Percentiles rank a stretch among this genome's conserved stretches.
phyloP scores from a whole-genome alignment of 2,113 vertebrate genomes.

The Burhinus oedicnemus region DNA sequence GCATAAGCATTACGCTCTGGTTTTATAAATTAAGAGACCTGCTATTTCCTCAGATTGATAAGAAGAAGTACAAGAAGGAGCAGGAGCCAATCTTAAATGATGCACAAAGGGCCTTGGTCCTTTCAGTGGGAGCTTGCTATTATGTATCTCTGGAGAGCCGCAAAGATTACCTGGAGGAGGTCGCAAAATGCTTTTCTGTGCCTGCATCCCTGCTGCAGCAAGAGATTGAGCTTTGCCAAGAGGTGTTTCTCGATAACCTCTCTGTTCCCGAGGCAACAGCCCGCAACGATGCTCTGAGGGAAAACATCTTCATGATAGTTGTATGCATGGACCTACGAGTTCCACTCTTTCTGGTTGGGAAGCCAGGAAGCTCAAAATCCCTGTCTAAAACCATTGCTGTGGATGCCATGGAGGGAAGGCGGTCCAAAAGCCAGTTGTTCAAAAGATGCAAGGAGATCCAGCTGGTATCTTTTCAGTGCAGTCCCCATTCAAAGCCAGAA shows the following conservation, averaged over 20 bases:
- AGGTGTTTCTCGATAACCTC: conserved; percentile 73
- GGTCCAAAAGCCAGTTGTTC: conserved; percentile 71
- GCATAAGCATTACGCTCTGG: conserved; percentile 77
- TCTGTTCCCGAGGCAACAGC: conserved; percentile 72
- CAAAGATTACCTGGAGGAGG: conserved; percentile 57
- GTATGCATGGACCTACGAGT: conserved; percentile 81
- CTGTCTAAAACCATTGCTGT: conserved; percentile 81
- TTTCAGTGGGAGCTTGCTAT: conserved; percentile 80
- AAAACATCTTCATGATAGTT: conserved; percentile 84
- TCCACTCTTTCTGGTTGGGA: conserved; percentile 82
- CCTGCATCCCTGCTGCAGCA: conserved; percentile 33
- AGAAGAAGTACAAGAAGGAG: background rate
- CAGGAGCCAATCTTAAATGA: background rate
- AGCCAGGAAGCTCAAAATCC: conserved; percentile 84
- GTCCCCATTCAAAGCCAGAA: conserved; percentile 81
- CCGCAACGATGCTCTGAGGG: conserved; percentile 79
- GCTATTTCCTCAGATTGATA: conserved; percentile 34
- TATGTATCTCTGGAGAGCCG: conserved; percentile 76
- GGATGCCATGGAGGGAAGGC: conserved; percentile 78
- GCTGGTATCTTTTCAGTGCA: conserved; percentile 84
- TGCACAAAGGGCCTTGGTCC: conserved; percentile 70
- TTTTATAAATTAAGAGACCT: conserved; percentile 69
- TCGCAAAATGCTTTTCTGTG: conserved; percentile 63
- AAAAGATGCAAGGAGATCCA: conserved; percentile 78
- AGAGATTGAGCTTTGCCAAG: conserved; percentile 73